Conservation (phyloP, 1,140 invertebrate genomes). For the Lasaia peninsularis region DNA sequence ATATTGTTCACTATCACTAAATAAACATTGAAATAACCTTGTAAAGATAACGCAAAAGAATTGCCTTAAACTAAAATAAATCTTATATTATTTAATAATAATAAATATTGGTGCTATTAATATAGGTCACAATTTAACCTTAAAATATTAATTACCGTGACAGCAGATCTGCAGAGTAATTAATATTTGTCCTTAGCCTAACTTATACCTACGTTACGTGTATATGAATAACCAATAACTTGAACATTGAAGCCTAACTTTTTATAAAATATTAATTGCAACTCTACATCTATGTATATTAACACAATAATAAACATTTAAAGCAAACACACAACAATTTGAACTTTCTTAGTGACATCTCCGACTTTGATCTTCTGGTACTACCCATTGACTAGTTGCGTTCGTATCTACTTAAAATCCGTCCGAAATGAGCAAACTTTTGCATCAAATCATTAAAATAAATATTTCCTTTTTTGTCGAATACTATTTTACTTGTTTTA, state of each 20-base stretch:
- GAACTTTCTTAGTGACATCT: background rate
- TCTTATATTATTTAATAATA: conserved; percentile 18
- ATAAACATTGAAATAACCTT: no score
- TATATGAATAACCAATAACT: background rate
- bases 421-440: background rate
- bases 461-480: no score
- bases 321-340: conserved; percentile 20
- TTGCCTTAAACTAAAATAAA: conserved; percentile 13
- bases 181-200: background rate
- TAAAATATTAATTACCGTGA: conserved; percentile 18
- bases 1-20: no score
- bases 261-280: conserved; percentile 8
- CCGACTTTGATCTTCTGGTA: background rate
- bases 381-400: background rate
- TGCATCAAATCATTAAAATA: no score
- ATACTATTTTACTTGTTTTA: no score
- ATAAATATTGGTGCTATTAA: conserved; percentile 32
- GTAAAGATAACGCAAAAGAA: background rate
- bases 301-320: conserved; percentile 20
- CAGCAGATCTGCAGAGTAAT: conserved; percentile 13
- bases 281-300: conserved; percentile 19
- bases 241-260: conserved; percentile 9
- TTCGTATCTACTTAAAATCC: background rate
- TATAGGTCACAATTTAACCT: conserved; percentile 23
- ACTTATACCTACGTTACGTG: background rate